Percentiles rank a stretch among this genome's conserved stretches.
phyloP scores from a whole-genome alignment of 2,888 invertebrate species.

The Drosophila kanekoi region DNA sequence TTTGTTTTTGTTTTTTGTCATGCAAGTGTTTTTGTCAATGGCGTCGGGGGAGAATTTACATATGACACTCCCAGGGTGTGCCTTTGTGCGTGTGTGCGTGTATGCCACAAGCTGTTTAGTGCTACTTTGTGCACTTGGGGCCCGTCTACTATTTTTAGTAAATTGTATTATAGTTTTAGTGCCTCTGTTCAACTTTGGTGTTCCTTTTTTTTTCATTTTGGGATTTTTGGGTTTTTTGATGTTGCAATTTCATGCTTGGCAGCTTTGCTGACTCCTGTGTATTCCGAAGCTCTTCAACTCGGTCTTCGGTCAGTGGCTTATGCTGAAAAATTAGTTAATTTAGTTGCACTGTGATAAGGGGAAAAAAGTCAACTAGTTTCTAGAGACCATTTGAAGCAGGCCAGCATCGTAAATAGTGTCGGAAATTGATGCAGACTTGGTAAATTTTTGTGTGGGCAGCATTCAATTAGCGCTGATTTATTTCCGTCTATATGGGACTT shows the following conservation, averaged over 20 bases:
- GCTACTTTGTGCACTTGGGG: constrained; percentile 70
- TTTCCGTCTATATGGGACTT: neutral
- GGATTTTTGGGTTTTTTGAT: constrained; percentile 62
- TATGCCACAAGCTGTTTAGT: constrained; percentile 68
- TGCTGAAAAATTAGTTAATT: constrained; percentile 77
- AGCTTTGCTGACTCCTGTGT: constrained; percentile 68
- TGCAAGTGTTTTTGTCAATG: constrained; percentile 79
- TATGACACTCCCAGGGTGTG: constrained; percentile 68
- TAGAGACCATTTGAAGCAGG: constrained; percentile 43
- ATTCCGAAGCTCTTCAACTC: constrained; percentile 27
- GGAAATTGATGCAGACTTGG: constrained; percentile 50
- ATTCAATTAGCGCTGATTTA: constrained; percentile 55
- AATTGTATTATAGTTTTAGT: constrained; percentile 80
- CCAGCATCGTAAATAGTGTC: constrained; percentile 56
- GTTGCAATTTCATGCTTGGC: constrained; percentile 78
- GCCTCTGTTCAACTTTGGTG: constrained; percentile 58
- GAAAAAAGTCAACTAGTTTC: constrained; percentile 31
- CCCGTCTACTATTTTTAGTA: constrained; percentile 75
- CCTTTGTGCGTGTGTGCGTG: constrained; percentile 31
- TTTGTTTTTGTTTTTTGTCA: constrained; percentile 30
- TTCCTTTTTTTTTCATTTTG: constrained; percentile 24
- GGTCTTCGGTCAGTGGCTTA: constrained; percentile 63
- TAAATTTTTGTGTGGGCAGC: constrained; percentile 16
- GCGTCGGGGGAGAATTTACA: constrained; percentile 79
- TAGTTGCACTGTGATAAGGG: constrained; percentile 48